phyloP scores from a whole-genome alignment of 2,113 vertebrate species.

The Tiliqua scincoides region DNA sequence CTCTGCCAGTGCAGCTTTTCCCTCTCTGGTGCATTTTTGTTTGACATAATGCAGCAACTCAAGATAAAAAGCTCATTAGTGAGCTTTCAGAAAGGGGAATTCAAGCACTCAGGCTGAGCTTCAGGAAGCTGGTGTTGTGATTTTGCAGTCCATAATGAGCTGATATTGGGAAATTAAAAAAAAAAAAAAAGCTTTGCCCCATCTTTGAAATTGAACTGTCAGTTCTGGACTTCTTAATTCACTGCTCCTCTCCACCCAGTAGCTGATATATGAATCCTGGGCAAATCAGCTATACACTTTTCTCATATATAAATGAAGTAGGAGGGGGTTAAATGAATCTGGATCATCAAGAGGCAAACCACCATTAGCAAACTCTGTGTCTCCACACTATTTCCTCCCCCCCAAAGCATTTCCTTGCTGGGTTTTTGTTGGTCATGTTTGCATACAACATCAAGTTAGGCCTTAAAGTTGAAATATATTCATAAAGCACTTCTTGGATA shows the following conservation, averaged over 20 bases:
- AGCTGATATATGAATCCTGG: conserved; percentile 21
- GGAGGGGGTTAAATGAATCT: conserved; percentile 29
- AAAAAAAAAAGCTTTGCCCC: conserved; percentile 18
- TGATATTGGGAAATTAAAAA: conserved; percentile 41
- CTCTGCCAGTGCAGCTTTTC: conserved; percentile 47
- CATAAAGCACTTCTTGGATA: too few species aligned
- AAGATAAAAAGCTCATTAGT: conserved; percentile 61
- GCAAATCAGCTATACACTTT: conserved; percentile 14
- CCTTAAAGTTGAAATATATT: too few species aligned
- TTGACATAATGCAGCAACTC: conserved; percentile 53
- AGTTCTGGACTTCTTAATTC: conserved; percentile 44
- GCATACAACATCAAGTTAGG: not conserved
- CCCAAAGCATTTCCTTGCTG: not conserved
- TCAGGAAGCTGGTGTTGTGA: conserved; percentile 33
- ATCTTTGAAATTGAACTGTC: conserved; percentile 53
- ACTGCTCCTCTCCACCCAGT: not conserved
- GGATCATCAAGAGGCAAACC: conserved; percentile 1
- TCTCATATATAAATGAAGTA: conserved; percentile 35
- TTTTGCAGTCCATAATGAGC: conserved; percentile 44
- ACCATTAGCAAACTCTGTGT: not conserved
- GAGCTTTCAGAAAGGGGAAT: conserved; percentile 6
- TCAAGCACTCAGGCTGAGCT: conserved; percentile 26
- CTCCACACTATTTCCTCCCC: not conserved
- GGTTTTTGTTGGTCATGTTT: not conserved
- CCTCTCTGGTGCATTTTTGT: conserved; percentile 33